Evolutionary conservation across 2,797 vertebrate genomes (phyloP), one percentile per base, ranked within the genome.

Genomic region (Mergus octosetaceus): DNA sequence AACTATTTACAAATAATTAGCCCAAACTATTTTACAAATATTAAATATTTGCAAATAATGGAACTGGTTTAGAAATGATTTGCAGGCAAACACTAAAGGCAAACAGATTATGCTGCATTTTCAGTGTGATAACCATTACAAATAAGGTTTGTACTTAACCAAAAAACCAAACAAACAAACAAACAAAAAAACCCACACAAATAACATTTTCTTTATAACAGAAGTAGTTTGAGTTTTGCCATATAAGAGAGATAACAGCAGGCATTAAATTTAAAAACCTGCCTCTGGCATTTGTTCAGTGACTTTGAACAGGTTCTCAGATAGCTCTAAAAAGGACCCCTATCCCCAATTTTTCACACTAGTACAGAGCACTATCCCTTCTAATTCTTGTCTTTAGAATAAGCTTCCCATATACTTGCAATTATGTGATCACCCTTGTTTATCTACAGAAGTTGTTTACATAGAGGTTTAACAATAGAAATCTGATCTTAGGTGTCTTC

Each of bases 1-100:
- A 94, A 71, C 30, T 20, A 43, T 32, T 51, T 27, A 81, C 45
- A 89, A 90, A 93, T 68, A 89, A 95, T 85, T 53, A 92, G 36
- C 45, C 32, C 17, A 45, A 30, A 74, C 10, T 85, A 87, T 41
- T 85, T 91, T 30, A 82, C 61, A 89, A 94, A 69, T 77, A 95
- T 58, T 71, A 32, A 77, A 1, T 69, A 85, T 65, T 85, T 70
- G 43, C 28, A 90, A 85, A 79, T 49, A 90, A 45, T 45, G 8
- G 12, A 70, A 74, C 34, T 11, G 9, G 8, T 71, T 49, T 87
- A 32, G 43, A 94, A 93, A 82, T 45, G 18, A 82, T 82, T 79
- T 14, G 13, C 34, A 79, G 53, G 51, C 6, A 71, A 92, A 85
- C 57, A 68, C 43, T 53, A 60, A 8, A 82, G 61, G 49, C 8